Percentiles rank a stretch among this genome's conserved stretches.
These are phyloP conservation scores for Daboia siamensis DNA, from an alignment of 2,113 vertebrate genomes.

Conservation along the genomic window DNA sequence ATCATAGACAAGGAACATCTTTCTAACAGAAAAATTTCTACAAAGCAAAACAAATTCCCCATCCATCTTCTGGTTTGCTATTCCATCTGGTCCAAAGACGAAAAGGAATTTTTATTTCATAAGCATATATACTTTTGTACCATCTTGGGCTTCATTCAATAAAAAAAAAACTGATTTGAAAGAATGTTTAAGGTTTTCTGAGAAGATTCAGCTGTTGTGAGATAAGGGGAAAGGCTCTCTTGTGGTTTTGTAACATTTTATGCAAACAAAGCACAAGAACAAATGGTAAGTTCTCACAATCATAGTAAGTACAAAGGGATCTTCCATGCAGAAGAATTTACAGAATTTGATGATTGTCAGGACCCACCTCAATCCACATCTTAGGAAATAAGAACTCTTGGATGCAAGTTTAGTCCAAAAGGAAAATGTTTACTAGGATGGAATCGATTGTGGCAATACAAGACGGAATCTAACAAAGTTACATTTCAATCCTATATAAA, in stretches of 20 bases:
- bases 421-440: too few relatives aligned
- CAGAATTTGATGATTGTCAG: neutral
- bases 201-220: neutral
- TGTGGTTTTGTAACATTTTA: neutral
- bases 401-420: too few relatives aligned
- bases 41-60: neutral
- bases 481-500: too few relatives aligned
- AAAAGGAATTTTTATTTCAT: neutral
- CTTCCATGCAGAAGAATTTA: neutral
- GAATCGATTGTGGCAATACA: too few relatives aligned
- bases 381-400: too few relatives aligned
- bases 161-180: neutral
- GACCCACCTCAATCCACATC: too few relatives aligned
- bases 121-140: neutral
- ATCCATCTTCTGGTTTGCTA: too few relatives aligned
- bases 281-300: neutral
- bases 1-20: neutral
- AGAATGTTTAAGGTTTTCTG: neutral
- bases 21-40: neutral
- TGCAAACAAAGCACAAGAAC: neutral
- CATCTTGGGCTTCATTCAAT: neutral
- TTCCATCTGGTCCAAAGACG: neutral
- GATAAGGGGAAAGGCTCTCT: neutral
- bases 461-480: too few relatives aligned
- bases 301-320: neutral